Evolutionary conservation across 2,113 vertebrate genomes (phyloP).

Genomic region (Xenopus laevis): DNA sequence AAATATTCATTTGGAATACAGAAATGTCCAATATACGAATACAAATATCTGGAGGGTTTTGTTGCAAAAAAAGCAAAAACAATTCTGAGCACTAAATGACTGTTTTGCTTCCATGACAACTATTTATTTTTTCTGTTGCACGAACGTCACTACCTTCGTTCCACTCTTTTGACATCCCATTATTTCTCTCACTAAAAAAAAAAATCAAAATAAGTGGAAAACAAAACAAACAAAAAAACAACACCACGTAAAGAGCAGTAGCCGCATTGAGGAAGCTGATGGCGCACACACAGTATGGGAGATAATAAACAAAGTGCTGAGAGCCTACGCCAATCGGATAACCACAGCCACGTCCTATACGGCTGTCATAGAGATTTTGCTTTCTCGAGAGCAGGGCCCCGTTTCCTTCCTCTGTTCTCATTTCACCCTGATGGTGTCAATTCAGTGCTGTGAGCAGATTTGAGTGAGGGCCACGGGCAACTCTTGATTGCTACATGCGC

Average conservation of each 20-base stretch:
- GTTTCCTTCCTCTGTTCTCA: constrained; percentile 15
- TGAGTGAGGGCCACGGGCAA: neutral
- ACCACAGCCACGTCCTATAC: constrained; percentile 1
- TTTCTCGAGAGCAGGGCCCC: too few relatives aligned
- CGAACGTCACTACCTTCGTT: too few relatives aligned
- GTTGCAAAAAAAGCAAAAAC: too few relatives aligned
- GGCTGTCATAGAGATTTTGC: neutral
- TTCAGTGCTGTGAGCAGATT: neutral
- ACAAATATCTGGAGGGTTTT: too few relatives aligned
- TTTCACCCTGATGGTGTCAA: neutral
- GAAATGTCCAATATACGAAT: too few relatives aligned
- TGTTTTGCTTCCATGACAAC: too few relatives aligned
- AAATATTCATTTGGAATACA: too few relatives aligned
- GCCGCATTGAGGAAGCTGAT: neutral
- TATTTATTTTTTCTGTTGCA: too few relatives aligned
- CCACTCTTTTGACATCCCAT: too few relatives aligned
- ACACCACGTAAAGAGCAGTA: too few relatives aligned
- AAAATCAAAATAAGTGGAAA: neutral
- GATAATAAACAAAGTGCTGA: neutral
- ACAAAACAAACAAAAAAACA: neutral
- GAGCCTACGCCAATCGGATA: constrained; percentile 7
- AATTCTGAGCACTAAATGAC: too few relatives aligned
- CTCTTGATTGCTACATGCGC: neutral
- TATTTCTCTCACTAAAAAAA: too few relatives aligned
- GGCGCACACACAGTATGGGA: neutral